Evolutionary conservation across 2,888 invertebrate species (phyloP).

Genomic region (Carpatolechia fugitivella): DNA sequence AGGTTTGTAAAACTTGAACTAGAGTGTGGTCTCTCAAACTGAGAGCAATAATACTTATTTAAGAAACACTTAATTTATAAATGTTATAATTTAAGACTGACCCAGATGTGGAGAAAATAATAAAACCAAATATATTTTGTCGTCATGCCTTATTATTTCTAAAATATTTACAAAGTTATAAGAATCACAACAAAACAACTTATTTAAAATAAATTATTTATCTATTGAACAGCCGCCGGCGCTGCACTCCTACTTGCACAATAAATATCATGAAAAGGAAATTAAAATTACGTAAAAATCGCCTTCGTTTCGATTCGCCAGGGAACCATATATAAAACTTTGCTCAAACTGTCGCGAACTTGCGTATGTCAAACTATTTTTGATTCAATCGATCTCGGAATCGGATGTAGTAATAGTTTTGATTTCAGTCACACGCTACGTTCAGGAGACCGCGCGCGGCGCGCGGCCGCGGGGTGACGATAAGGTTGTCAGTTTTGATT

Average conservation of each 20-base stretch:
- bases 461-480: no score
- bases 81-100: conserved; percentile 2
- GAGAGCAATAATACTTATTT: background rate
- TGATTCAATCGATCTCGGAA: no score
- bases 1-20: background rate
- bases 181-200: conserved; percentile 69
- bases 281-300: no score
- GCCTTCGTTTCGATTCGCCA: no score
- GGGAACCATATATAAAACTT: no score
- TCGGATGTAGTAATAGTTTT: no score
- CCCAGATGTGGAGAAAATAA: background rate
- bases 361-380: no score
- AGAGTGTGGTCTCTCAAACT: background rate
- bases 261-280: background rate
- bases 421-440: no score
- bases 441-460: no score
- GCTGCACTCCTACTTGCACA: background rate
- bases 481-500: no score
- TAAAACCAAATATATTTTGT: conserved; percentile 12
- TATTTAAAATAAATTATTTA: conserved; percentile 57
- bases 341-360: no score
- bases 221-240: background rate
- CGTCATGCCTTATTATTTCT: conserved; percentile 45
- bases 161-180: conserved; percentile 59
- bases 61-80: background rate